Evolutionary conservation across 2,113 vertebrate species (phyloP), one percentile per base, ranked within the genome.

Genomic region (Elanus axillaris): DNA sequence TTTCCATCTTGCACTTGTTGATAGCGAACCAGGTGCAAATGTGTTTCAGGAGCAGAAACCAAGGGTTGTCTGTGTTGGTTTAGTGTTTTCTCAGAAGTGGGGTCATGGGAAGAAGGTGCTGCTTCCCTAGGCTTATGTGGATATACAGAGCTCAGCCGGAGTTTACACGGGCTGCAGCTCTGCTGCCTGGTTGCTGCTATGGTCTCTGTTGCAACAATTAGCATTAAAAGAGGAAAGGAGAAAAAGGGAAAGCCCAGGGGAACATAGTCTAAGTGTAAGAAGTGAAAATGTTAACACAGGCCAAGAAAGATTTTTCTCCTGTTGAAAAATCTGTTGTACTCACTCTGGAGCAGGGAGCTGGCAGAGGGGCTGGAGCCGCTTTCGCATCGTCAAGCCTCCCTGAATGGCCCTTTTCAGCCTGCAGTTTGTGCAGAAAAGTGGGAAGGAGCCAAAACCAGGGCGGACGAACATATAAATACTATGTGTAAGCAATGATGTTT

Each of bases 371-470:
- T n/a, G 34, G 81, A 84, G 90, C 71, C 0, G 8, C 5, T 25
- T 66, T 68, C 2, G 2, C 11, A 6, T 29, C 6, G 1, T 16
- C 0, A 11, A 80, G 50, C 27, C 60, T 48, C 79, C 88, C 81
- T 97, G 94, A 97, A 98, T 96, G 92, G 96, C 78, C 74, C 92
- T 97, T 98, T 96, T 96, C 94, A 97, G 91, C 66, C 74, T 52
- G 52, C 38, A 93, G 26, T n/a, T 92, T 90, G 83, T 89, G 91
- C 87, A 93, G 93, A 93, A 86, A 87, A 87, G 73, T 31, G 92
- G 34, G 76, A 94, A 59, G 47, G 67, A 94, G 83, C 94, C 80
- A 88, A 95, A 93, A 58, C 76, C 80, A 79, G 83, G 88, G 94
- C 4, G 40, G 84, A 92, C 80, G 79, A 91, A 96, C 76, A 55